phyloP scores from a whole-genome alignment of 1,140 invertebrate species.

The Pomacea maculata region DNA sequence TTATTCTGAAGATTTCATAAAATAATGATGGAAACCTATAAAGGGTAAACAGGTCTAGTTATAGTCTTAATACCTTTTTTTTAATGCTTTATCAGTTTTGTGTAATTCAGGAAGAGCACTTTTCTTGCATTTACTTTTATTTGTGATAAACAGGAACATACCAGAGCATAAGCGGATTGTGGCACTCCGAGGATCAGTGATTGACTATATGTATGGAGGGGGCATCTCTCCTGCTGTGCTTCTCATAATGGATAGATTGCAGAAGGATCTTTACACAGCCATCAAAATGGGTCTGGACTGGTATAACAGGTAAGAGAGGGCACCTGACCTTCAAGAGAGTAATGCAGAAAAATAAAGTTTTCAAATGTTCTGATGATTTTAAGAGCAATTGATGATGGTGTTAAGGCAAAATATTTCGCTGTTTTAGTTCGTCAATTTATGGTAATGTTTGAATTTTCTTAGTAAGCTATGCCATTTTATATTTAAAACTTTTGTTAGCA shows the following conservation, averaged over 20 bases:
- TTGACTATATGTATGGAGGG: conserved; percentile 80
- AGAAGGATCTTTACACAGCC: conserved; percentile 83
- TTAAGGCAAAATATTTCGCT: no score
- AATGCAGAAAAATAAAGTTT: no score
- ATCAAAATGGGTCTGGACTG: conserved; percentile 79
- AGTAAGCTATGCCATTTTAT: no score
- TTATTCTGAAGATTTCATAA: no score
- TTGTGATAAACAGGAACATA: conserved; percentile 73
- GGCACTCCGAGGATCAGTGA: conserved; percentile 81
- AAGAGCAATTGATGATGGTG: no score
- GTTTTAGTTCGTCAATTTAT: no score
- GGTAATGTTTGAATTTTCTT: no score
- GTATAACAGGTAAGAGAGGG: conserved; percentile 68
- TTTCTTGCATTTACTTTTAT: neutral
- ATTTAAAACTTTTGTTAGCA: no score
- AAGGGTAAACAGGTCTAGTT: no score
- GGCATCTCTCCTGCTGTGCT: conserved; percentile 79
- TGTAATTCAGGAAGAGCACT: neutral
- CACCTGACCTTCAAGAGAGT: no score
- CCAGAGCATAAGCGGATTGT: conserved; percentile 86
- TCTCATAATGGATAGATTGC: conserved; percentile 77
- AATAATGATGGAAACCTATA: no score
- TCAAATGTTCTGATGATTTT: no score
- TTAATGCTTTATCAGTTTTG: neutral
- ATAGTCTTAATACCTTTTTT: neutral